Conservation (phyloP, 2,113 vertebrate genomes). For the Phaethon lepturus region DNA sequence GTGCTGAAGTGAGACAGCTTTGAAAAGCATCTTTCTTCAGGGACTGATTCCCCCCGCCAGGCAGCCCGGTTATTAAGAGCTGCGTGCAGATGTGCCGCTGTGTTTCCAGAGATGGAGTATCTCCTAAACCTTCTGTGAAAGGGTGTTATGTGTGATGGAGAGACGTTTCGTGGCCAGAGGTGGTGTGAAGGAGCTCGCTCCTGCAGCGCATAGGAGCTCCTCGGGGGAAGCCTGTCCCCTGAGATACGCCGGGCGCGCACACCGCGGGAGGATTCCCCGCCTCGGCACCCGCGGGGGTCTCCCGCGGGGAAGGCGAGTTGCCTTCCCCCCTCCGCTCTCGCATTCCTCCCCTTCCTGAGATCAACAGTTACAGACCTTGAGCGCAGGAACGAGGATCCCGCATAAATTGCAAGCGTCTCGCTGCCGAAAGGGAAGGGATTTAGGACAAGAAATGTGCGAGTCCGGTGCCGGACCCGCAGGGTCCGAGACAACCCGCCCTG, state of each 20-base stretch:
- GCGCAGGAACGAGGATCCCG: background rate
- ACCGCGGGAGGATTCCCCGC: background rate
- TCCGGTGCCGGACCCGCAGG: background rate
- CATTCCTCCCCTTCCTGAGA: background rate
- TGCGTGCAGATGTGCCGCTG: conserved; percentile 61
- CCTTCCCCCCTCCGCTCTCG: background rate
- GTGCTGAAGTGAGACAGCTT: conserved; percentile 2
- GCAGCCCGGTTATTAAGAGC: conserved; percentile 6
- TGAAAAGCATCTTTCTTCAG: conserved; percentile 58
- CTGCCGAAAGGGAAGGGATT: background rate
- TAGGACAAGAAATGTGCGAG: background rate
- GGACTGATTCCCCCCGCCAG: background rate
- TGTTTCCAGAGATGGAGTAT: conserved; percentile 63
- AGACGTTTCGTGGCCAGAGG: conserved; percentile 59
- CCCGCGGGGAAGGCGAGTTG: background rate
- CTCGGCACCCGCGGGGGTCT: background rate
- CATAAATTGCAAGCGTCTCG: background rate
- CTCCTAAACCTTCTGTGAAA: conserved; percentile 63
- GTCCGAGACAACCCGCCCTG: background rate
- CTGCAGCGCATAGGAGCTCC: background rate
- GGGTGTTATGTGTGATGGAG: conserved; percentile 59
- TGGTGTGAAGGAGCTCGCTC: conserved; percentile 32
- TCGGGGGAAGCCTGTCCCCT: background rate
- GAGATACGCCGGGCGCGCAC: background rate
- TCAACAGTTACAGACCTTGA: background rate